Evolutionary conservation across 2,888 invertebrate species (phyloP).

Genomic region (Zaprionus lineosus): DNA sequence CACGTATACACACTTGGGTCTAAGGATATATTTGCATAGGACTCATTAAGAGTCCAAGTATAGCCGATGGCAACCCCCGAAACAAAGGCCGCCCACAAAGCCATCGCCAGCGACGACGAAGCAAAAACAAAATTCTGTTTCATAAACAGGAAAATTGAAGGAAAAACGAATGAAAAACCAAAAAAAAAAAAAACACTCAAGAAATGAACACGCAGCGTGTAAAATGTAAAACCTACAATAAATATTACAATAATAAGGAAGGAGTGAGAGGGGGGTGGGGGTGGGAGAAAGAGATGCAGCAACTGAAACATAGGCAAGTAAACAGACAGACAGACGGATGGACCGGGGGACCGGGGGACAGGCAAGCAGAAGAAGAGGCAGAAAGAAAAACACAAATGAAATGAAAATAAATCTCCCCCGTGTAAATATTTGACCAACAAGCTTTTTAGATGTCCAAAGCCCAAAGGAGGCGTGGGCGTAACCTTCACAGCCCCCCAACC

Average conservation of each 20-base stretch:
- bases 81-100: no score
- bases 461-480: no score
- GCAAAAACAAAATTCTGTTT: no score
- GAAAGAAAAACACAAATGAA: slow-evolving; percentile 44
- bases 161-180: no score
- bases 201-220: slow-evolving; percentile 62
- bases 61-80: slow-evolving; percentile 40
- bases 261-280: not conserved
- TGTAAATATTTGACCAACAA: slow-evolving; percentile 65
- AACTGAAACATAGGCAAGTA: not conserved
- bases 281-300: slow-evolving; percentile 3
- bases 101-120: no score
- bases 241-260: slow-evolving; percentile 46
- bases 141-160: no score
- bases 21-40: slow-evolving; percentile 77
- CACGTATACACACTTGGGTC: slow-evolving; percentile 66
- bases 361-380: not conserved
- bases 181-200: slow-evolving; percentile 31
- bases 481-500: no score
- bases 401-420: slow-evolving; percentile 60
- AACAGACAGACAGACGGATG: no score
- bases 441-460: slow-evolving; percentile 48
- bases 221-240: slow-evolving; percentile 67
- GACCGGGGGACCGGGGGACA: no score
- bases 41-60: slow-evolving; percentile 60